These are phyloP conservation scores for Protobothrops mucrosquamatus DNA, from an alignment of 2,113 vertebrate genomes.

Conservation along the genomic window DNA sequence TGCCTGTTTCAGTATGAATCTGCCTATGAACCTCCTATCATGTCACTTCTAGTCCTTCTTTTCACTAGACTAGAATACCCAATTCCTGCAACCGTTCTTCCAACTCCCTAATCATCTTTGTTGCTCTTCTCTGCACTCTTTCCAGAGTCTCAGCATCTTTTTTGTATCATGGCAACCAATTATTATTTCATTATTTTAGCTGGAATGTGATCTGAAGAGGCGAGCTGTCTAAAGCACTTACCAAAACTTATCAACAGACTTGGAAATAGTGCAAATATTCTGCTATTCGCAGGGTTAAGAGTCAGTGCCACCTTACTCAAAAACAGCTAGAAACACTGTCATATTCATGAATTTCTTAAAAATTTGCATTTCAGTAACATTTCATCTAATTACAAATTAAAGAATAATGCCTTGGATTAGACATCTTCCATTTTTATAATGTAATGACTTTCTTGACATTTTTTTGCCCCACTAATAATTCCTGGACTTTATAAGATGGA, in stretches of 20 bases:
- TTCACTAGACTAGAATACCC: too few species aligned
- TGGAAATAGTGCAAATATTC: background rate
- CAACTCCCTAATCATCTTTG: too few species aligned
- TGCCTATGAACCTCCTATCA: background rate
- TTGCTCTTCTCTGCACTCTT: too few species aligned
- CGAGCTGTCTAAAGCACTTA: too few species aligned
- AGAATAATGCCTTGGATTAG: background rate
- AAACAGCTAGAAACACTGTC: too few species aligned
- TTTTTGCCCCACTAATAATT: background rate
- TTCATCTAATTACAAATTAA: background rate
- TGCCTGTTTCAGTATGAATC: background rate
- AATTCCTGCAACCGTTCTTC: too few species aligned
- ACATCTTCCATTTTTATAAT: background rate
- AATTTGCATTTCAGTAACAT: background rate
- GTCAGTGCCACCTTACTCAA: background rate
- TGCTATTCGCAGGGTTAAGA: background rate
- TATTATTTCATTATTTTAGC: too few species aligned
- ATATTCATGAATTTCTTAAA: background rate
- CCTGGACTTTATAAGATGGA: background rate
- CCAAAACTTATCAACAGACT: background rate
- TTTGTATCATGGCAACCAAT: too few species aligned
- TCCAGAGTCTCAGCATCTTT: too few species aligned
- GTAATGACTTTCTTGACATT: background rate
- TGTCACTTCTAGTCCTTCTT: background rate
- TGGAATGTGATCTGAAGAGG: background rate